Base-by-base conservation (phyloP, 1,140 invertebrate species). In the Drosophila watanabei region DNA sequence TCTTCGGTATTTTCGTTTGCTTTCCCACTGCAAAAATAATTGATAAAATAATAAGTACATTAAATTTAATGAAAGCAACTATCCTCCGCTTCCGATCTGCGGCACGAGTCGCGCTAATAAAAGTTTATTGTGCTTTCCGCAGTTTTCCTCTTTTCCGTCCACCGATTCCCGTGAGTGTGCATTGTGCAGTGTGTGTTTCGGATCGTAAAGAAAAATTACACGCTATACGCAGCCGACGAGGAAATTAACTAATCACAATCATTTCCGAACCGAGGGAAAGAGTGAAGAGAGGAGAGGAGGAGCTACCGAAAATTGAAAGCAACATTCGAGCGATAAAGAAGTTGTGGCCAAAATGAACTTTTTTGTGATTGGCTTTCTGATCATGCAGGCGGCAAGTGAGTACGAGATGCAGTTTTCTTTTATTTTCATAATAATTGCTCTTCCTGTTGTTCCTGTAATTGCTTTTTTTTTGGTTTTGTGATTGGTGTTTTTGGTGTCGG, bases 341-440 rank as follows among this genome's bases (percentile, higher is more conserved):
- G 45, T 20, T 56, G 54, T 64, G 61, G 43, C 63, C 33, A 88
- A 85, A 84, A 92, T 92, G 91, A 92, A 92, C 77, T 92, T 92
- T 80, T 91, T 92, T 70, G 88, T 92, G 72, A 92, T 92, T 72
- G 91, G 91, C 57, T 89, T 92, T 78, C 75, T 92, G 66, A 92
- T 92, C 72, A 92, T 92, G 91, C 91, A 92, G 80, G 91, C 91
- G 73, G 91, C 91, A 89, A 92, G 91, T 92, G 69, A 92, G 91
- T 92, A 71, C 16, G 65, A 61, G 70, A n/a, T 70, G 62, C 63
- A 72, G 30, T 77, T 70, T 65, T 46, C 24, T 43, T 66, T n/a
- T 20, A 46, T 75, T 66, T 66, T 33, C 54, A 37, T n/a, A 48
- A 43, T 43, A 56, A 61, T 54, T 48, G 63, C 46, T 69, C 48